Conservation (phyloP, 2,113 vertebrate species). For the Noturus placidus region DNA sequence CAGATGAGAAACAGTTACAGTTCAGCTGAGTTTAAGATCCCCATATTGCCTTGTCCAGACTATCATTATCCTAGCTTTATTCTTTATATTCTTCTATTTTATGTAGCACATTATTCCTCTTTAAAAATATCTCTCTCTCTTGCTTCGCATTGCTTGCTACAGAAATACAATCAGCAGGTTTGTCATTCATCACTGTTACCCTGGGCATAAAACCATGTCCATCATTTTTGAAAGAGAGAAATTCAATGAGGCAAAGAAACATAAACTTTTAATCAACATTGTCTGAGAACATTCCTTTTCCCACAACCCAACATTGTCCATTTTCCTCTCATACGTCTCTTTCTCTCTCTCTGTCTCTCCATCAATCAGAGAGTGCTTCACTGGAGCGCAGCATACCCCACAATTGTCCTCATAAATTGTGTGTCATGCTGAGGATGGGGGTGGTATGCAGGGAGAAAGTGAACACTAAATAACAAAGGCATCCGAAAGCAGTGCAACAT, state of each 20-base stretch:
- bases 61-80: constrained; percentile 32
- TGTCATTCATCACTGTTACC: constrained; percentile 33
- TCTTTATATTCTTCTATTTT: constrained; percentile 20
- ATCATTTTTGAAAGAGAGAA: constrained; percentile 41
- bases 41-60: not conserved
- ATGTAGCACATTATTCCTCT: constrained; percentile 6
- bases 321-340: constrained; percentile 40
- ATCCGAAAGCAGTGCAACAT: constrained; percentile 60
- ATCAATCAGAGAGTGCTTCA: constrained; percentile 66
- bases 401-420: constrained; percentile 85
- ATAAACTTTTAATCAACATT: constrained; percentile 57
- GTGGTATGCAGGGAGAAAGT: constrained; percentile 72
- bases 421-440: constrained; percentile 59
- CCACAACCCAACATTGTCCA: constrained; percentile 9
- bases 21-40: constrained; percentile 43
- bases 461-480: constrained; percentile 83
- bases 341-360: constrained; percentile 38
- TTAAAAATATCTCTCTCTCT: constrained; percentile 16
- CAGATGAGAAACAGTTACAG: constrained; percentile 52
- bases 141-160: constrained; percentile 44
- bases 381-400: constrained; percentile 66
- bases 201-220: constrained; percentile 33
- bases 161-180: constrained; percentile 28
- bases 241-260: constrained; percentile 58
- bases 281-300: constrained; percentile 50